Evolutionary conservation across 2,797 vertebrate genomes (phyloP).

Genomic region (Anguilla pacifica): DNA sequence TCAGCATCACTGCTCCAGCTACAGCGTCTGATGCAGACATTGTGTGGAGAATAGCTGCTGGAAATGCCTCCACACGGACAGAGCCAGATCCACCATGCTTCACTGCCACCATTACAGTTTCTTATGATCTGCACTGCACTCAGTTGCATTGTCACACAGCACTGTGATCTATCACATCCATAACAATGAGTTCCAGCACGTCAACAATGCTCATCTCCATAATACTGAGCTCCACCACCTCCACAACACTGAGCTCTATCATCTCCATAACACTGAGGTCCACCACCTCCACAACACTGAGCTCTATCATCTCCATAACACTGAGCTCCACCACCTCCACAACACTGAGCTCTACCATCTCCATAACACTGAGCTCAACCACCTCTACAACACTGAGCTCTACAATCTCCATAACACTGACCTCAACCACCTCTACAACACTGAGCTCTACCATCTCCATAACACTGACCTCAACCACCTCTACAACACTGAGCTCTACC

Average conservation of each 20-base stretch:
- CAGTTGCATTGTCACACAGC: neutral
- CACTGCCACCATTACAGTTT: neutral
- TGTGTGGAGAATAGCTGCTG: neutral
- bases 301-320: slow-evolving; percentile 45
- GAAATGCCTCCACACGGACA: neutral
- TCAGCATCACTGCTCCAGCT: slow-evolving; percentile 41
- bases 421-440: slow-evolving; percentile 43
- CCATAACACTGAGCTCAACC: slow-evolving; percentile 53
- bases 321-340: slow-evolving; percentile 44
- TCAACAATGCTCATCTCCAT: neutral
- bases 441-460: neutral
- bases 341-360: slow-evolving; percentile 26
- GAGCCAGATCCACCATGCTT: neutral
- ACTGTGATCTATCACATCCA: neutral
- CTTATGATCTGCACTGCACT: neutral
- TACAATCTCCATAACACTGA: slow-evolving; percentile 46
- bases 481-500: neutral
- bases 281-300: slow-evolving; percentile 27
- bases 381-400: slow-evolving; percentile 50
- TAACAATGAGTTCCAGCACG: neutral
- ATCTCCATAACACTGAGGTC: slow-evolving; percentile 49
- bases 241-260: slow-evolving; percentile 33
- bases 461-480: neutral
- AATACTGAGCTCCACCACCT: neutral
- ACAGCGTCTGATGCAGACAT: neutral